Evolutionary conservation across 1,140 invertebrate genomes (phyloP).

Genomic region (Hermatobates lingyangjiaoensis): DNA sequence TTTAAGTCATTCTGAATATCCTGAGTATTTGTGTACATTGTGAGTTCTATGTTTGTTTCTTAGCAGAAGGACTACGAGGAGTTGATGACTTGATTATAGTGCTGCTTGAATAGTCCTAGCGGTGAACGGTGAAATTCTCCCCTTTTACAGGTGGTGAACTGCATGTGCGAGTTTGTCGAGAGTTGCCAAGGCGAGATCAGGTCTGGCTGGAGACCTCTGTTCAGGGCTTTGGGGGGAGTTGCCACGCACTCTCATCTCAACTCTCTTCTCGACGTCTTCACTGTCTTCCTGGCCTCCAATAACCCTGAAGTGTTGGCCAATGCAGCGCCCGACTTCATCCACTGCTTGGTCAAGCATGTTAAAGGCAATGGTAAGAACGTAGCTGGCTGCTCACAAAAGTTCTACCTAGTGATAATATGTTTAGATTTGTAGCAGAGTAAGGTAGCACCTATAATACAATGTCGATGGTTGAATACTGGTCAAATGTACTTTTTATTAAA

Average conservation of each 20-base stretch:
- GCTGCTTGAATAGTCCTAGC: too few relatives aligned
- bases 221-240: conserved; percentile 72
- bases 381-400: too few relatives aligned
- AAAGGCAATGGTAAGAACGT: conserved; percentile 28
- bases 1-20: too few relatives aligned
- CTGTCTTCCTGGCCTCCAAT: conserved; percentile 77
- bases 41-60: too few relatives aligned
- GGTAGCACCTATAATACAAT: too few relatives aligned
- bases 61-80: too few relatives aligned
- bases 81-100: too few relatives aligned
- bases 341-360: conserved; percentile 59
- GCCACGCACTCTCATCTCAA: conserved; percentile 35
- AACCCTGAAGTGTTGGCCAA: conserved; percentile 85
- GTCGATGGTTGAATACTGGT: too few relatives aligned
- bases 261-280: conserved; percentile 76
- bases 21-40: too few relatives aligned
- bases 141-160: conserved; percentile 67
- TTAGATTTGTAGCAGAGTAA: too few relatives aligned
- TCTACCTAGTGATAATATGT: too few relatives aligned
- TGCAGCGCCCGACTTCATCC: conserved; percentile 78
- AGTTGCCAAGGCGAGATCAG: conserved; percentile 77
- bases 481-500: too few relatives aligned
- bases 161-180: conserved; percentile 87
- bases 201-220: conserved; percentile 82
- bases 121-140: neutral